Evolutionary conservation across 1,140 invertebrate genomes (phyloP), one percentile per base, ranked within the genome.

Genomic region (Hestina assimilis): DNA sequence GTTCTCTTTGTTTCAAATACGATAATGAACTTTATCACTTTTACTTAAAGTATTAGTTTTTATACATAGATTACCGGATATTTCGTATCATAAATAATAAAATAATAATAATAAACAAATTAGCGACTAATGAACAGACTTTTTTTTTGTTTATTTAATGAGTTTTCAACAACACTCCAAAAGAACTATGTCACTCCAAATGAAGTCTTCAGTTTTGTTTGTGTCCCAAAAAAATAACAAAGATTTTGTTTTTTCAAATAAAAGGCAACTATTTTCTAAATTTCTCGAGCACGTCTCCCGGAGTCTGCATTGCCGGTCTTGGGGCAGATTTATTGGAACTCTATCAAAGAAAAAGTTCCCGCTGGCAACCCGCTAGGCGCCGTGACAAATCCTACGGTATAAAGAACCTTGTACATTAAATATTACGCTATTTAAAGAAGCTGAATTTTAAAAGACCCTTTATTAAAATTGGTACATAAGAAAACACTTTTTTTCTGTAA

Each of bases 341-440:
- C 78, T 80, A 79, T 82, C 82, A 85, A 83, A 80, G 82, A 85
- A 85, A 83, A 81, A 80, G 70, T 76, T 81, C 71, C 65, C 48
- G 59, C 64, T 76, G 75, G 75, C 79, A 81, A 81, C 72, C 72
- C 70, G 64, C 66, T 71, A 76, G 71, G 73, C 73, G 73, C 71
- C 75, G 66, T 69, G 66, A 75, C 66, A 80, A 57, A 66, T 66
- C 63, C 55, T 35, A 17, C 38, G 35, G 41, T 24, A 5, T 77
- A 59, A 75, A 46, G 63, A 57, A 43, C 40, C 63, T 54, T 69
- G 23, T 48, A 61, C 63, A 77, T n/a, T n/a, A n/a, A n/a, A n/a
- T 46, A 26, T 41, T 35, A 28, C 6, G 9, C 7, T 9, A 40
- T 35, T 28, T n/a, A 19, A n/a, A 35, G 46, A 47, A 47, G 8